Evolutionary conservation across 2,113 vertebrate species (phyloP).

Genomic region (Eclectus roratus): DNA sequence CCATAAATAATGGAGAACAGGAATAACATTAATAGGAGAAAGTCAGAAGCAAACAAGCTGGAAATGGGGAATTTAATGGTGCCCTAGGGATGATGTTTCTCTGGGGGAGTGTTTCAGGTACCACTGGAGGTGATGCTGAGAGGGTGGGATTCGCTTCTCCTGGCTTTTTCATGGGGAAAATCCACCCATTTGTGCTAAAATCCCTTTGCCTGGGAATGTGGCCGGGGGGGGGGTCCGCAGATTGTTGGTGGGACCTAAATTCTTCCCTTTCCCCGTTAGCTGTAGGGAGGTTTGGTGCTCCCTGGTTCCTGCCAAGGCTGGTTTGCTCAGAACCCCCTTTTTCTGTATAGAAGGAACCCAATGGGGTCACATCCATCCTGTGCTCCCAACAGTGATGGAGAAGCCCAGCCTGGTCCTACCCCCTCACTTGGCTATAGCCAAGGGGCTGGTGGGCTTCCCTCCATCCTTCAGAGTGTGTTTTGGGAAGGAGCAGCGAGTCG

Average conservation of each 20-base stretch:
- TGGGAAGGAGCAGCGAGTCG: neutral
- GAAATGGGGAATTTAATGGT: neutral
- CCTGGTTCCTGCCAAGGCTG: neutral
- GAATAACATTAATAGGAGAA: neutral
- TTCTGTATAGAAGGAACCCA: neutral
- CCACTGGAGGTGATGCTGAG: neutral
- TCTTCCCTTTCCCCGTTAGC: neutral
- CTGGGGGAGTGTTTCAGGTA: too few relatives aligned
- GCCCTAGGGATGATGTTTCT: neutral
- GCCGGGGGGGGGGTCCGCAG: fast-evolving
- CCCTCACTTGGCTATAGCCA: fast-evolving
- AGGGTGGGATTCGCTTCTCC: neutral
- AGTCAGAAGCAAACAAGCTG: neutral
- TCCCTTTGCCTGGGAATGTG: neutral
- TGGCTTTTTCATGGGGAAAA: neutral
- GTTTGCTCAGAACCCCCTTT: neutral
- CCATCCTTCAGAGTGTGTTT: fast-evolving
- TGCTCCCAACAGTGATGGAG: neutral
- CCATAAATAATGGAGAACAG: neutral
- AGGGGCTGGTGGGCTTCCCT: neutral
- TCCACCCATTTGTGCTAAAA: neutral
- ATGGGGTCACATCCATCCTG: neutral
- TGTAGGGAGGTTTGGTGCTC: neutral
- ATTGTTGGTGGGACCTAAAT: neutral
- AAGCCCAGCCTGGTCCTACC: neutral